Conservation (phyloP, 2,888 invertebrate species). For the Cremastinae sp. region DNA sequence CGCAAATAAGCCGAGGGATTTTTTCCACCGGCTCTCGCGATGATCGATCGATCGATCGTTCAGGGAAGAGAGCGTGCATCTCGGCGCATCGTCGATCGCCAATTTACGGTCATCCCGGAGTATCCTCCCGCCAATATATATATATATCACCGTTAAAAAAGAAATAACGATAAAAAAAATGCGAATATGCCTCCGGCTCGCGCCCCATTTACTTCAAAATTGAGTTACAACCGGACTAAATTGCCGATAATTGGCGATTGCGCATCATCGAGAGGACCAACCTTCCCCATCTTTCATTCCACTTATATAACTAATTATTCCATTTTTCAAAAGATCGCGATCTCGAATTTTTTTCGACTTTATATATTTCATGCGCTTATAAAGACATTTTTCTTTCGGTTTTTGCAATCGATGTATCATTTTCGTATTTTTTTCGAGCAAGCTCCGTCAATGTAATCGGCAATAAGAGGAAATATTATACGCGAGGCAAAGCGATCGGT, state of each 20-base stretch:
- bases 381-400: too few relatives aligned
- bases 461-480: too few relatives aligned
- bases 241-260: constrained; percentile 77
- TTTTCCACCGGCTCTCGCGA: constrained; percentile 26
- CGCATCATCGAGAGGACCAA: constrained; percentile 71
- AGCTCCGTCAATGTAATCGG: too few relatives aligned
- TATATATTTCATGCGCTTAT: too few relatives aligned
- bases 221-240: constrained; percentile 78
- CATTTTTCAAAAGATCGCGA: constrained; percentile 16
- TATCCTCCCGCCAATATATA: constrained; percentile 21
- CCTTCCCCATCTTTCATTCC: constrained; percentile 33
- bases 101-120: constrained; percentile 69
- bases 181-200: constrained; percentile 58
- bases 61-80: constrained; percentile 24
- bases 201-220: constrained; percentile 76
- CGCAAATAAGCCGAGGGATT: background rate
- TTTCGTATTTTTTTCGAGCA: background rate
- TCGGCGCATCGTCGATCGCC: constrained; percentile 66
- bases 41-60: constrained; percentile 46
- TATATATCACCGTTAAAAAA: constrained; percentile 65
- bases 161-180: constrained; percentile 23
- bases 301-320: constrained; percentile 20
- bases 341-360: background rate
- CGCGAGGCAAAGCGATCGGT: constrained; percentile 1
- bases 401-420: too few relatives aligned